Base-by-base conservation (phyloP, 2,888 invertebrate species). In the Hypolimnas misippus region DNA sequence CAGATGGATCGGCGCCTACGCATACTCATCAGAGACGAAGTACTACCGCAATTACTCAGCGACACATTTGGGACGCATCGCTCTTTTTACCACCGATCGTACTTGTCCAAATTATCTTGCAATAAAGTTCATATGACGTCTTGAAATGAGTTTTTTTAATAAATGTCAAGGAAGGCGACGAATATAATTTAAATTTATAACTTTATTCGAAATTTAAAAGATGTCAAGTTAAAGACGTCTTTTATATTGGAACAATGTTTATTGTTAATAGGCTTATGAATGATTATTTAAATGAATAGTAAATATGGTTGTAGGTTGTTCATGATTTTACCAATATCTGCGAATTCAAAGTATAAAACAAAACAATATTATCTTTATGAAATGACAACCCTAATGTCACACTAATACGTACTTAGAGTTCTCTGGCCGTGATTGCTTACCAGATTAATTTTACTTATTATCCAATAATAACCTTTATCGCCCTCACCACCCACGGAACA, bases 1-100 rank as follows among this genome's bases (percentile, higher is more conserved):
- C 63, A 65, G 67, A 60, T 68, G 66, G 60, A 50, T 68, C 65
- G 69, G 77, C 79, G 77, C 83, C 83, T 77, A 80, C 81, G 77
- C 78, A 49, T 49, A 49, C 46, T 31, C 66, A 49, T 63, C 65
- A 59, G 62, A 59, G 55, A 57, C 57, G 66, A 65, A 68, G 67
- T 65, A 68, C 73, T 74, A 75, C 75, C 66, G 73, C 73, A 74
- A 80, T 83, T 81, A 81, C 73, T 73, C 75, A 72, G 68, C 66
- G 70, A 72, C 73, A 66, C 71, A 73, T 76, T 76, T 73, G 73
- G 74, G 74, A 72, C 69, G 69, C 61, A 69, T 68, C 68, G 66
- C 63, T 70, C 70, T 70, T 74, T 71, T 73, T 72, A 64, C 62
- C 69, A 67, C 67, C 69, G 70, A 72, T 70, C 67, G 69, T 69